phyloP scores from a whole-genome alignment of 2,888 invertebrate genomes.

The Zygogramma bicolorata region DNA sequence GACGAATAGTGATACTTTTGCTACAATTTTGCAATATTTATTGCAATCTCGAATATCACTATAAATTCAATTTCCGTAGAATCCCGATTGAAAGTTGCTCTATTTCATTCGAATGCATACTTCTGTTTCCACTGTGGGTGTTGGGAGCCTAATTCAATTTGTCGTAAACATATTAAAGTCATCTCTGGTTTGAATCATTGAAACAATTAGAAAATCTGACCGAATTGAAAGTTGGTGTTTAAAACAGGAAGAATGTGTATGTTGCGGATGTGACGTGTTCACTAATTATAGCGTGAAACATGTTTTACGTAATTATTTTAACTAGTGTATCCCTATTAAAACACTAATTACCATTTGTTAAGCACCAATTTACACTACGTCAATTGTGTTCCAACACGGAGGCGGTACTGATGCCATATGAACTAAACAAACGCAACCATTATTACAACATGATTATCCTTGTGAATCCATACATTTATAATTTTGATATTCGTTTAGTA shows the following conservation, averaged over 20 bases:
- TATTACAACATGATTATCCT: constrained; percentile 15
- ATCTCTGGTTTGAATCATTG: constrained; percentile 45
- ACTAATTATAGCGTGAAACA: constrained; percentile 66
- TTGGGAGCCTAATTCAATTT: constrained; percentile 40
- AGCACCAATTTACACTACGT: constrained; percentile 64
- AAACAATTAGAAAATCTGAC: constrained; percentile 58
- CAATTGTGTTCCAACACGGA: constrained; percentile 59
- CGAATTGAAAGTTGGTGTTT: constrained; percentile 57
- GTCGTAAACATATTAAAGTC: constrained; percentile 42
- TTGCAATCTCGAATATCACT: no score
- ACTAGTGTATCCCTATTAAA: constrained; percentile 68
- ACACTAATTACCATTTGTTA: constrained; percentile 68
- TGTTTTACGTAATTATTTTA: constrained; percentile 64
- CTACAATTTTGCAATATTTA: no score
- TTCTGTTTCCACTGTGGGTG: constrained; percentile 32
- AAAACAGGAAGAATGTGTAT: constrained; percentile 62
- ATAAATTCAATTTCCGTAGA: no score
- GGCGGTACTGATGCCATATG: constrained; percentile 53
- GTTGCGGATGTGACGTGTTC: constrained; percentile 64
- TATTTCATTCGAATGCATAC: neutral
- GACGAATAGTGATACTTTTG: no score
- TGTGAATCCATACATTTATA: neutral
- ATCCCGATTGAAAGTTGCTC: no score
- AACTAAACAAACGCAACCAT: constrained; percentile 28
- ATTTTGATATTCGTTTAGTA: no score